These are phyloP conservation scores for Parthenolecanium corni DNA, from an alignment of 2,888 invertebrate species.

Conservation along the genomic window DNA sequence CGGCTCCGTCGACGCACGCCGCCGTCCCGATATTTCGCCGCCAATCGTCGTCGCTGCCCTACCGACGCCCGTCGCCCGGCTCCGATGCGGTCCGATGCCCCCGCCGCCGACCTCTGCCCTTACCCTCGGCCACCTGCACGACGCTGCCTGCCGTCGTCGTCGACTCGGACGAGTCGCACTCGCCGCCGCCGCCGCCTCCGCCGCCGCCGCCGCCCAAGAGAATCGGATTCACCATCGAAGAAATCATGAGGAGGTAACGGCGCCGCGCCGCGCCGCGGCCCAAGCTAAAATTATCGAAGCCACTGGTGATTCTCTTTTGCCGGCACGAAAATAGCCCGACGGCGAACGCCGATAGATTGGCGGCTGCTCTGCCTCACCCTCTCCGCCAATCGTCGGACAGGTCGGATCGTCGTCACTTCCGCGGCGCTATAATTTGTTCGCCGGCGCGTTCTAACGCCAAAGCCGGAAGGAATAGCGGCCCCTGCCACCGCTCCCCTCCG, in stretches of 20 bases:
- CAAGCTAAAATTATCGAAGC: no score
- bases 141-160: slow-evolving; percentile 49
- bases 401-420: no score
- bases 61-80: slow-evolving; percentile 55
- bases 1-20: slow-evolving; percentile 33
- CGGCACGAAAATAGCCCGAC: no score
- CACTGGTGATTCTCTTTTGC: no score
- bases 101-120: slow-evolving; percentile 36
- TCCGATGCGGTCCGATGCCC: slow-evolving; percentile 35
- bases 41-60: slow-evolving; percentile 47
- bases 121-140: slow-evolving; percentile 48
- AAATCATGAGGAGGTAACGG: slow-evolving; percentile 57
- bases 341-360: no score
- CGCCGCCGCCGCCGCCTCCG: no score
- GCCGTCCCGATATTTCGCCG: slow-evolving; percentile 34
- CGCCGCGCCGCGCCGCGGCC: not conserved
- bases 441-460: no score
- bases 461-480: no score
- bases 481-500: no score
- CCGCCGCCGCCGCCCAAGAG: slow-evolving; percentile 44
- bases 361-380: no score
- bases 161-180: slow-evolving; percentile 38
- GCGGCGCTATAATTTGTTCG: no score
- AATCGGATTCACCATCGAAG: slow-evolving; percentile 81
- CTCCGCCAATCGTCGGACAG: no score